A percentile compares a stretch with the other conserved stretches of the same genome.
Evolutionary conservation across 2,888 invertebrate genomes (phyloP).

Genomic region (Hyles lineata): DNA sequence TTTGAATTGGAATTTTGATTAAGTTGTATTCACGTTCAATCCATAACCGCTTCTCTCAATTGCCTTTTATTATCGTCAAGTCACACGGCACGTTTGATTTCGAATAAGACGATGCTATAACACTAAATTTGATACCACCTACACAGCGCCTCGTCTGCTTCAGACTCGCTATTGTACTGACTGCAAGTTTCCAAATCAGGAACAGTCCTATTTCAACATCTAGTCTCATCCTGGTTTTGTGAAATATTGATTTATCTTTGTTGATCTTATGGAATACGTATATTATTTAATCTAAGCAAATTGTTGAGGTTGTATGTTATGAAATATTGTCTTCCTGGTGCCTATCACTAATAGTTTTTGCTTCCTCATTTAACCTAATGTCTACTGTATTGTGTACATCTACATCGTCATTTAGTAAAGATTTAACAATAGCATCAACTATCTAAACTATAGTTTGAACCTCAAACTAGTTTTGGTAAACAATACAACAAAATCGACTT

Average conservation of each 20-base stretch:
- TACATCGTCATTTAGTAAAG: too few species aligned
- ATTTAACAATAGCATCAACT: too few species aligned
- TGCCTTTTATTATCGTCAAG: neutral
- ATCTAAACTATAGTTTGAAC: too few species aligned
- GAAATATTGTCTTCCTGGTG: too few species aligned
- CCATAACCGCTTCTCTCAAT: conserved; percentile 1
- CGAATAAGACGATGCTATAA: neutral
- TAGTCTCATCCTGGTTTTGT: neutral
- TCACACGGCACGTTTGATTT: conserved; percentile 24
- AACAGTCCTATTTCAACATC: conserved; percentile 38
- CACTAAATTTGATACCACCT: conserved; percentile 29
- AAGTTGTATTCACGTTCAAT: neutral
- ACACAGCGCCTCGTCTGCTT: conserved; percentile 28
- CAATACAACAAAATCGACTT: neutral
- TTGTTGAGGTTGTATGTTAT: too few species aligned
- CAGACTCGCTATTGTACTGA: conserved; percentile 32
- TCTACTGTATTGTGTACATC: too few species aligned
- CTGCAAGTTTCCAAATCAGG: conserved; percentile 59
- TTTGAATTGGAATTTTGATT: conserved; percentile 20
- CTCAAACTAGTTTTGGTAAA: too few species aligned
- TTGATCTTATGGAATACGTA: neutral
- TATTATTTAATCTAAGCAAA: neutral
- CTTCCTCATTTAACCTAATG: too few species aligned
- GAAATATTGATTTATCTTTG: neutral
- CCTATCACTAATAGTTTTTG: too few species aligned